Percentiles rank a stretch among this genome's conserved stretches.
phyloP scores from a whole-genome alignment of 2,888 invertebrate species.

The Agriotes lineatus region DNA sequence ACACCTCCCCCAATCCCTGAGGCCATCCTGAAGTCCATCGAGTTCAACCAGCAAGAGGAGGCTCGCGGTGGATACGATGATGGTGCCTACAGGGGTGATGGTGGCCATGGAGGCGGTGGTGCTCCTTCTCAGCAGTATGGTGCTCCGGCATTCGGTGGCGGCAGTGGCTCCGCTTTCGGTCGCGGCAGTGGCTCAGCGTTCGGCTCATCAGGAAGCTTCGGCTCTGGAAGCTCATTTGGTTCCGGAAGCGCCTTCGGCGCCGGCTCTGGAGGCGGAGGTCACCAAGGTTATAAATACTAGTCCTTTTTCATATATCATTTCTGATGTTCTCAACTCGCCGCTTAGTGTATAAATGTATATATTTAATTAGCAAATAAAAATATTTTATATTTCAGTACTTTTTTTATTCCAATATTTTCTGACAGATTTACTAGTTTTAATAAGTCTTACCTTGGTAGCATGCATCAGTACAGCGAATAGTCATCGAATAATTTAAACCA shows the following conservation, averaged over 20 bases:
- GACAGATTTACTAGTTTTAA: too few species aligned
- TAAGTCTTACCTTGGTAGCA: too few species aligned
- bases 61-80: slow-evolving; percentile 53
- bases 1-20: slow-evolving; percentile 73
- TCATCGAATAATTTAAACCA: too few species aligned
- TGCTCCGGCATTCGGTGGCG: too few species aligned
- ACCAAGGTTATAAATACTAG: slow-evolving; percentile 35
- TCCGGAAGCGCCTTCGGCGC: not conserved
- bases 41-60: slow-evolving; percentile 48
- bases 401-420: too few species aligned
- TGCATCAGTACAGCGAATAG: too few species aligned
- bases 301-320: not conserved
- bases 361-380: slow-evolving; percentile 8
- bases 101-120: too few species aligned
- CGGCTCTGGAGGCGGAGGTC: not conserved
- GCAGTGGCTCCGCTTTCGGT: too few species aligned
- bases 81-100: slow-evolving; percentile 49
- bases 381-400: not conserved
- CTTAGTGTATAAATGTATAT: slow-evolving; percentile 10
- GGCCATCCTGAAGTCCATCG: slow-evolving; percentile 64
- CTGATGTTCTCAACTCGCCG: not conserved
- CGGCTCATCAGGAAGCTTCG: too few species aligned
- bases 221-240: not conserved
- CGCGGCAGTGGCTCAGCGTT: too few species aligned
- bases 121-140: too few species aligned